phyloP scores from a whole-genome alignment of 2,797 vertebrate species.

The Esox lucius region DNA sequence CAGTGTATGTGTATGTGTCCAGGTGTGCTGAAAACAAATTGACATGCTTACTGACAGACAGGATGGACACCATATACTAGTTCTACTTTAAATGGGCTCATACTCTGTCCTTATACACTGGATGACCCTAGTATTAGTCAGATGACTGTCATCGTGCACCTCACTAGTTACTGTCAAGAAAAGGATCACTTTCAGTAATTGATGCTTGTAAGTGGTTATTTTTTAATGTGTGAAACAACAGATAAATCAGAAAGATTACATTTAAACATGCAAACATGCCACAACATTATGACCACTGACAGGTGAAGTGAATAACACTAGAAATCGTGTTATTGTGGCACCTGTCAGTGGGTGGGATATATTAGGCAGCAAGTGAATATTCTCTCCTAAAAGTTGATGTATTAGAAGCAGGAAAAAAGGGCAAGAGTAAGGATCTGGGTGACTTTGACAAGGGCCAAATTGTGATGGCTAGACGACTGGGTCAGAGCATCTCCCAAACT shows the following conservation, averaged over 20 bases:
- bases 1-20: not conserved
- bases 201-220: not conserved
- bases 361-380: too few relatives aligned
- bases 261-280: not conserved
- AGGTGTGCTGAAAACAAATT: slow-evolving; percentile 10
- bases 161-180: not conserved
- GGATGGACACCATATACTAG: not conserved
- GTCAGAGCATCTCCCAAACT: too few relatives aligned
- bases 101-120: not conserved
- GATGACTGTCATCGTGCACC: not conserved
- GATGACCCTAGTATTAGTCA: slow-evolving; percentile 1
- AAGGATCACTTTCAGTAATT: not conserved
- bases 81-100: not conserved
- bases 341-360: too few relatives aligned
- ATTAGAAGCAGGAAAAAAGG: too few relatives aligned
- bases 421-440: too few relatives aligned
- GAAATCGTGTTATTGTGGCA: too few relatives aligned
- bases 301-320: too few relatives aligned
- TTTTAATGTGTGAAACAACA: too few relatives aligned
- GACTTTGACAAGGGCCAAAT: too few relatives aligned
- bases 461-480: too few relatives aligned
- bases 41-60: slow-evolving; percentile 7
- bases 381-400: too few relatives aligned
- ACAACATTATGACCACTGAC: too few relatives aligned
- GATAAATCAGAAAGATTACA: not conserved